Conservation (phyloP, 2,113 vertebrate genomes). For the Etia nguti region DNA sequence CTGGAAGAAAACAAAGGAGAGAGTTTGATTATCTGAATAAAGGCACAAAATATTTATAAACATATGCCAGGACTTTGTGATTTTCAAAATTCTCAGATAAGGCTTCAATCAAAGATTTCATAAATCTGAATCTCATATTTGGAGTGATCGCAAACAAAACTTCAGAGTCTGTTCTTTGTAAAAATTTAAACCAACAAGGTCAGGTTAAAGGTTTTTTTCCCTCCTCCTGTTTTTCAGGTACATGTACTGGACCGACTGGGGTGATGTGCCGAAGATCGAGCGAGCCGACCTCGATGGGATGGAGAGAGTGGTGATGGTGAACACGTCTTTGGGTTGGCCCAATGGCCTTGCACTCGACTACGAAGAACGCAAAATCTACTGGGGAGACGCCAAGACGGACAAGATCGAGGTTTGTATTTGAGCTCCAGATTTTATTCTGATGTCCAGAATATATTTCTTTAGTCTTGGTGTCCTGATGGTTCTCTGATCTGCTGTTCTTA, state of each 20-base stretch:
- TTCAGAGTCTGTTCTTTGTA: background rate
- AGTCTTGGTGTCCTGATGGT: background rate
- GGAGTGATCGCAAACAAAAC: background rate
- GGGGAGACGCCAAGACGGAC: conserved; percentile 98
- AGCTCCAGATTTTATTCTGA: background rate
- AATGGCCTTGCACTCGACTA: conserved; percentile 95
- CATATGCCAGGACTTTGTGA: background rate
- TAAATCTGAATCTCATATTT: background rate
- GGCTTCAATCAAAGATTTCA: background rate
- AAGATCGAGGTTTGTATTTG: conserved; percentile 70
- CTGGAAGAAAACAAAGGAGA: background rate
- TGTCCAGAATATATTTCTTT: background rate
- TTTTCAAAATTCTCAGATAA: background rate
- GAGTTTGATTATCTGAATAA: background rate
- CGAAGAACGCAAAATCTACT: conserved; percentile 86
- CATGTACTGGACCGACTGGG: conserved; percentile 99
- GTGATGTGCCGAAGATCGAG: conserved; percentile 93
- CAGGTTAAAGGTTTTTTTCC: background rate
- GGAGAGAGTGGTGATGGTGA: conserved; percentile 89
- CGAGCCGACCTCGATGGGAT: conserved; percentile 89
- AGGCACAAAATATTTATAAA: background rate
- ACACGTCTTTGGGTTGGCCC: conserved; percentile 95
- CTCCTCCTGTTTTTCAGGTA: conserved; percentile 66
- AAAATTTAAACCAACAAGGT: background rate
- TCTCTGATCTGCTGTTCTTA: background rate